These are phyloP conservation scores for Sturmia bella DNA, from an alignment of 2,888 invertebrate species.

Conservation along the genomic window DNA sequence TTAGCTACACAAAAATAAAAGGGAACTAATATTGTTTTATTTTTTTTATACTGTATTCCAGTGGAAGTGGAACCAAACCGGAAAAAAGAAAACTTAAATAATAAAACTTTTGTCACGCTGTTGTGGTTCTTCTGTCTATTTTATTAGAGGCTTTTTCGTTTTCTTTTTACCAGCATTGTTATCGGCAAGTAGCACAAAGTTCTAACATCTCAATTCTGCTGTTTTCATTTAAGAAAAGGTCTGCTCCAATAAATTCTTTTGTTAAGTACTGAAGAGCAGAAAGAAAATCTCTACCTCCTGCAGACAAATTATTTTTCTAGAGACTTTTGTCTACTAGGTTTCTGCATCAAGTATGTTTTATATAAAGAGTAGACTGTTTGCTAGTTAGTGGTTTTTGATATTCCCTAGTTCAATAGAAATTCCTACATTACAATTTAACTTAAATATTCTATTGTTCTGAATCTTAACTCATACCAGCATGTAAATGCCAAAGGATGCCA, in stretches of 20 bases:
- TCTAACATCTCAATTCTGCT: conserved; percentile 51
- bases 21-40: neutral
- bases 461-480: conserved; percentile 18
- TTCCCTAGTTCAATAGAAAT: conserved; percentile 31
- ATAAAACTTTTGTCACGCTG: conserved; percentile 61
- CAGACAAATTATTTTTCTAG: conserved; percentile 39
- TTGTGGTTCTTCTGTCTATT: neutral
- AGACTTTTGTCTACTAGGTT: conserved; percentile 17
- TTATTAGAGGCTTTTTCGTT: conserved; percentile 10
- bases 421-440: conserved; percentile 48
- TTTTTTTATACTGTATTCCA: conserved; percentile 21
- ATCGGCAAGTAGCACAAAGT: conserved; percentile 64
- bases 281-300: conserved; percentile 11
- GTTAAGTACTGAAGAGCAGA: conserved; percentile 30
- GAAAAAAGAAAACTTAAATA: conserved; percentile 18
- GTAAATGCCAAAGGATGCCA: neutral
- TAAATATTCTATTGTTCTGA: conserved; percentile 52
- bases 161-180: conserved; percentile 43
- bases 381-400: conserved; percentile 6
- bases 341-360: conserved; percentile 4
- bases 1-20: neutral
- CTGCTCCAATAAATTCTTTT: conserved; percentile 55
- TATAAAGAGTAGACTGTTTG: conserved; percentile 28
- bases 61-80: conserved; percentile 21
- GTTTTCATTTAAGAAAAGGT: conserved; percentile 44